Evolutionary conservation across 1,140 invertebrate genomes (phyloP).

Genomic region (Nasonia vitripennis): DNA sequence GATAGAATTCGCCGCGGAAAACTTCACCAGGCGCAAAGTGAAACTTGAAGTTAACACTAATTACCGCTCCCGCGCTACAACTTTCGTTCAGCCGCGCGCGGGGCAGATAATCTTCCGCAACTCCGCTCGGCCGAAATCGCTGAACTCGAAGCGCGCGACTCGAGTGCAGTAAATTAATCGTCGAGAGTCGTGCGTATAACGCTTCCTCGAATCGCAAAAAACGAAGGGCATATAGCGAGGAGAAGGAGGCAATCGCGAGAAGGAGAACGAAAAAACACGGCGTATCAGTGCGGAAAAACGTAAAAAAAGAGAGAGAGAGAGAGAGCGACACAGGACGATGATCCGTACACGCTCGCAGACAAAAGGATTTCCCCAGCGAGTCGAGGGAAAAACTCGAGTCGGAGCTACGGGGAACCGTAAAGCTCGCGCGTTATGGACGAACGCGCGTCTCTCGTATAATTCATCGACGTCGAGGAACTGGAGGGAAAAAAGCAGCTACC

Average conservation of each 20-base stretch:
- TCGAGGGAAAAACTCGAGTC: neutral
- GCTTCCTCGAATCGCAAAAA: neutral
- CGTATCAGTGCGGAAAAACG: neutral
- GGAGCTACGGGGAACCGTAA: neutral
- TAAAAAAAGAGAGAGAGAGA: neutral
- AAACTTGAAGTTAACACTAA: neutral
- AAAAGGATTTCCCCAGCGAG: neutral
- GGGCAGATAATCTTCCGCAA: neutral
- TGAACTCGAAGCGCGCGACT: neutral
- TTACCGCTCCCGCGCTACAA: neutral
- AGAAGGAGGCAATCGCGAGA: neutral
- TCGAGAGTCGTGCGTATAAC: neutral
- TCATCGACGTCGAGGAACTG: neutral
- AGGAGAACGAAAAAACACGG: neutral
- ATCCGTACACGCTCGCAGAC: neutral
- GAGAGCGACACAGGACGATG: neutral
- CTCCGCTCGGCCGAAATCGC: neutral
- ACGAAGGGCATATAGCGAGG: neutral
- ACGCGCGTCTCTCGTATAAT: neutral
- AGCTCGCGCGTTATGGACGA: neutral
- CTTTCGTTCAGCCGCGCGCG: neutral
- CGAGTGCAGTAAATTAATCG: neutral
- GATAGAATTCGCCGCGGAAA: neutral
- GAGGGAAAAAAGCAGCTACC: neutral
- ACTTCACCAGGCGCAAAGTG: neutral